Evolutionary conservation across 2,888 invertebrate species (phyloP), one percentile per base, ranked within the genome.

Genomic region (Ophonus ardosiacus): DNA sequence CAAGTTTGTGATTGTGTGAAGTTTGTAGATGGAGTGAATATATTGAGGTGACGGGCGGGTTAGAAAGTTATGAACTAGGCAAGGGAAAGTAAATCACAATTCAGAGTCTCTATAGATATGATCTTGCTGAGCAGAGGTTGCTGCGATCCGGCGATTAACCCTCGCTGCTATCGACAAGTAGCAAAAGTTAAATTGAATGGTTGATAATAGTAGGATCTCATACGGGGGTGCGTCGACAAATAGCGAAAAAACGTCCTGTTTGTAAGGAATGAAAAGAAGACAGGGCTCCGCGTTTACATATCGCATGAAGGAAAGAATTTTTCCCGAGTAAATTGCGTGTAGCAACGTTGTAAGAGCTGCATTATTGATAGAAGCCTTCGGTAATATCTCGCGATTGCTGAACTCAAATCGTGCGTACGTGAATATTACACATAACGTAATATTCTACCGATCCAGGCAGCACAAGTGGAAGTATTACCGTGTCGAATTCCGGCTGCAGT

Each of bases 281-380:
- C 87, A 86, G 86, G 84, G 43, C 21, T 71, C 15, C 21, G 71
- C 87, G 88, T 89, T 88, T 88, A 88, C 88, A 88, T 88, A 88
- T 88, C 87, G 88, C 43, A 51, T 51, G 43, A 51, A 87, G 43
- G 68, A 18, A 43, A 40, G 71, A 74, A 88, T 88, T 84, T 84
- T 84, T 84, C 88, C 87, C 86, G 82, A 86, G 87, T 87, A 88
- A 89, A 89, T 88, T 88, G 88, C 88, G 87, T 87, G 68, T 38
- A 68, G 68, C 43, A 51, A 4, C 43, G 43, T 51, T 13, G 43
- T 51, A 51, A 7, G 43, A 51, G 43, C 10, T 51, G 43, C 43
- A 51, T 51, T 51, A 51, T 51, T 51, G 43, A 51, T 51, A 13
- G 43, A 51, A 51, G 43, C 43, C 43, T 51, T 51, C 13, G 43